phyloP scores from a whole-genome alignment of 1,140 invertebrate genomes.

The Apis dorsata region DNA sequence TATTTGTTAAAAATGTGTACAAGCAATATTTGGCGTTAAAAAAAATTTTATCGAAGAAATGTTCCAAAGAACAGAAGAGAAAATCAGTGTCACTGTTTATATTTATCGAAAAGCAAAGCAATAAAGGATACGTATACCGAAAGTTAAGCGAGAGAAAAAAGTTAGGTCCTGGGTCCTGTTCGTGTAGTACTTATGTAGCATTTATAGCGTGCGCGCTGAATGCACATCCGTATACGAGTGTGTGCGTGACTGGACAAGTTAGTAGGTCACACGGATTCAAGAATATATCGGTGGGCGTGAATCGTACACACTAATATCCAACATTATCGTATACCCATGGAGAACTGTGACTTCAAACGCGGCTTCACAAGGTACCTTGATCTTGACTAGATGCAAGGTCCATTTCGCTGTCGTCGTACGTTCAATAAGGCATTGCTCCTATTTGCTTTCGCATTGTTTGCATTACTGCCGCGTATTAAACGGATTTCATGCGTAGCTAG shows the following conservation, averaged over 20 bases:
- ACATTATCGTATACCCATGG: constrained; percentile 28
- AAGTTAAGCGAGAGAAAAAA: background rate
- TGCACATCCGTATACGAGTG: constrained; percentile 29
- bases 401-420: constrained; percentile 59
- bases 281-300: constrained; percentile 52
- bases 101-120: background rate
- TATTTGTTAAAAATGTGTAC: too few relatives aligned
- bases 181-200: constrained; percentile 24
- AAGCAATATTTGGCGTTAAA: background rate
- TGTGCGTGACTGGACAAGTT: constrained; percentile 40
- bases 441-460: constrained; percentile 24
- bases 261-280: constrained; percentile 59
- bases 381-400: constrained; percentile 75
- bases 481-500: background rate
- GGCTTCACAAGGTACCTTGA: constrained; percentile 65
- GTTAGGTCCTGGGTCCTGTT: constrained; percentile 24
- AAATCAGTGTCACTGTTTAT: background rate
- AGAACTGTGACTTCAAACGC: constrained; percentile 43
- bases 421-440: constrained; percentile 30
- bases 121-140: constrained; percentile 23
- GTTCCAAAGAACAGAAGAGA: background rate
- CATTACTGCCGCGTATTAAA: background rate
- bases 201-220: constrained; percentile 28
- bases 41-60: background rate
- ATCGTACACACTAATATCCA: background rate